These are phyloP conservation scores for Berghia stephanieae DNA, from an alignment of 1,140 invertebrate species.

Conservation along the genomic window DNA sequence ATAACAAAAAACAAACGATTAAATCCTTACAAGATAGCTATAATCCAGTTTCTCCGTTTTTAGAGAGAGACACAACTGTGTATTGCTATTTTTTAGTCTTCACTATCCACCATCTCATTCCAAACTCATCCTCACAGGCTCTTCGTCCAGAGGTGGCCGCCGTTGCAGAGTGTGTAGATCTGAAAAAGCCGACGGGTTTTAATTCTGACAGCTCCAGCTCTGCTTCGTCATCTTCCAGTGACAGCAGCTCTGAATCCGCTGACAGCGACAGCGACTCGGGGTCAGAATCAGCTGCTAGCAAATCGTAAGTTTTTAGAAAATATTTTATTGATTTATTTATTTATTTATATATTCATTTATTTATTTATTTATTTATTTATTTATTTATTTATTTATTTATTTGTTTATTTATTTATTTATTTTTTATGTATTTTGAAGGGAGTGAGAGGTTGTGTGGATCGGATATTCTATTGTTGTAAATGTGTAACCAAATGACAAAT, in stretches of 20 bases:
- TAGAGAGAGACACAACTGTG: not conserved
- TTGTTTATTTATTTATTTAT: not conserved
- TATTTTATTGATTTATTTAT: not conserved
- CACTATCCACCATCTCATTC: not conserved
- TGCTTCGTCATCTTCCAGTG: slow-evolving; percentile 83
- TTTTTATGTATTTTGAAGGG: not conserved
- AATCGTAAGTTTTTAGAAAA: slow-evolving; percentile 22
- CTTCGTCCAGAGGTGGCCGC: slow-evolving; percentile 85
- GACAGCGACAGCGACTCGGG: slow-evolving; percentile 47
- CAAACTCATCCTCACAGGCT: slow-evolving; percentile 32
- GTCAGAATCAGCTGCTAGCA: slow-evolving; percentile 39
- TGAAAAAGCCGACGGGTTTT: slow-evolving; percentile 86
- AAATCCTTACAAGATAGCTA: no score
- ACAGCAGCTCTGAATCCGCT: slow-evolving; percentile 48
- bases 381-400: no score
- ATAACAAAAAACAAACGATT: no score
- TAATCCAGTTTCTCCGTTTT: not conserved
- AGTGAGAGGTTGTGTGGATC: no score
- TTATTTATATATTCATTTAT: not conserved
- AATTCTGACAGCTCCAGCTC: slow-evolving; percentile 94
- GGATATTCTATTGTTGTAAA: no score
- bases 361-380: not conserved
- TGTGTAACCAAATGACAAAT: no score
- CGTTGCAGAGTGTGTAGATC: slow-evolving; percentile 86
- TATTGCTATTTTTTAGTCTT: not conserved